Evolutionary conservation across 2,797 vertebrate species (phyloP).

Genomic region (Pseudochirops corinnae): DNA sequence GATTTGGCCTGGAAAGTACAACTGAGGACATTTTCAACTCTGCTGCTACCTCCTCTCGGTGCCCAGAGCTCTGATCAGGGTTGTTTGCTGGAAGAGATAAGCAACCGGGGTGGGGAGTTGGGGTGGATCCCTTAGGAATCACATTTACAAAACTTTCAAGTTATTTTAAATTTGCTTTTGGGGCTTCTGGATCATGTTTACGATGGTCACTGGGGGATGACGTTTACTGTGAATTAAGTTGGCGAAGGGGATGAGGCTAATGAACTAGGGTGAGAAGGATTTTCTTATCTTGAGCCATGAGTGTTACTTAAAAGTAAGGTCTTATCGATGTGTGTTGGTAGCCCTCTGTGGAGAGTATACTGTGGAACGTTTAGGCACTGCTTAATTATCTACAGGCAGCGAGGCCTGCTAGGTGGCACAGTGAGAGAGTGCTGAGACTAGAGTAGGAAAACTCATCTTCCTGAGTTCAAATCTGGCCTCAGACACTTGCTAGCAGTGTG

Average conservation of each 20-base stretch:
- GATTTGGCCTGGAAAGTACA: not conserved
- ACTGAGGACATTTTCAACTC: not conserved
- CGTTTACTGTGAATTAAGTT: not conserved
- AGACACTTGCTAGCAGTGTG: no score
- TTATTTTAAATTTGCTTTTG: not conserved
- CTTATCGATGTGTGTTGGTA: not conserved
- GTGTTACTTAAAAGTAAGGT: not conserved
- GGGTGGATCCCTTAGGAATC: conserved; percentile 2
- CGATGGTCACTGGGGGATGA: not conserved
- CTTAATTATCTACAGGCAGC: not conserved
- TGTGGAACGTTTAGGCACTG: not conserved
- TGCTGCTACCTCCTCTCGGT: not conserved
- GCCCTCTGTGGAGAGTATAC: not conserved
- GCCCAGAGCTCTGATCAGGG: not conserved
- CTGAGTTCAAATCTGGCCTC: no score
- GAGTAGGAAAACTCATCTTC: no score
- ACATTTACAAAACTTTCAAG: conserved; percentile 28
- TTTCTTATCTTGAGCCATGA: not conserved
- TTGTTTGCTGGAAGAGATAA: not conserved
- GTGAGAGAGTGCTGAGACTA: no score
- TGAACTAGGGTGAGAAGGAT: not conserved
- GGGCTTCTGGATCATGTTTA: not conserved
- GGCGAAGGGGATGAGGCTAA: not conserved
- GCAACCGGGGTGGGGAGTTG: not conserved
- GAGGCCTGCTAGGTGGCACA: no score